Conservation (phyloP, 2,113 vertebrate species). For the Xyrauchen texanus region DNA sequence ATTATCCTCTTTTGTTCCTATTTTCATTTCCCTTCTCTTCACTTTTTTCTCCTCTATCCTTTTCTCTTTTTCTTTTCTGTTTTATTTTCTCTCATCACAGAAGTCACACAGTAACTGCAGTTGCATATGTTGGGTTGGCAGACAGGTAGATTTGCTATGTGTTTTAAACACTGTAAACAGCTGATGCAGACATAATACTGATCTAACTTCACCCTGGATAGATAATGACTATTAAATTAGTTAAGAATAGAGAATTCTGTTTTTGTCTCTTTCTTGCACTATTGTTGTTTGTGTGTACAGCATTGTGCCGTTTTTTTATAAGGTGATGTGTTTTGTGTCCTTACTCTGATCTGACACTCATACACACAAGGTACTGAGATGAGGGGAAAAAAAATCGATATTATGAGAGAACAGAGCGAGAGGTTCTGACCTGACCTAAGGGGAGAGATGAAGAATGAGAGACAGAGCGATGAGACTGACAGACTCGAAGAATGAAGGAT, state of each 20-base stretch:
- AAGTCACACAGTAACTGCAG: no score
- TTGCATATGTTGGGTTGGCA: no score
- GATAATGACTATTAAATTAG: constrained; percentile 12
- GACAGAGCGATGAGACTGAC: no score
- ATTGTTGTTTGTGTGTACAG: constrained; percentile 19
- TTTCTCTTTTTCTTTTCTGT: background rate
- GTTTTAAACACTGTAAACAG: background rate
- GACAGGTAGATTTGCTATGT: no score
- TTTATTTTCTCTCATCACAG: background rate
- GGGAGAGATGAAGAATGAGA: background rate
- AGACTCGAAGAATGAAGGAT: background rate
- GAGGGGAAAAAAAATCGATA: constrained; percentile 48
- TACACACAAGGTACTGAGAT: constrained; percentile 35
- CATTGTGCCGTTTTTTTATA: background rate
- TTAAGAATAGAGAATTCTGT: background rate
- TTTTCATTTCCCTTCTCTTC: background rate
- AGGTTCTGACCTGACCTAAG: constrained; percentile 44
- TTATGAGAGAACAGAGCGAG: constrained; percentile 28
- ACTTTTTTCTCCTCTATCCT: background rate
- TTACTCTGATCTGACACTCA: constrained; percentile 20
- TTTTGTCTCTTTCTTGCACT: background rate
- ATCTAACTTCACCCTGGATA: background rate
- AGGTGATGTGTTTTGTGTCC: constrained; percentile 30
- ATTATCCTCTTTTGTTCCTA: background rate
- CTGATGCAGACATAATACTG: background rate